These are phyloP conservation scores for Lithodes maja DNA, from an alignment of 2,888 invertebrate genomes.

Conservation along the genomic window DNA sequence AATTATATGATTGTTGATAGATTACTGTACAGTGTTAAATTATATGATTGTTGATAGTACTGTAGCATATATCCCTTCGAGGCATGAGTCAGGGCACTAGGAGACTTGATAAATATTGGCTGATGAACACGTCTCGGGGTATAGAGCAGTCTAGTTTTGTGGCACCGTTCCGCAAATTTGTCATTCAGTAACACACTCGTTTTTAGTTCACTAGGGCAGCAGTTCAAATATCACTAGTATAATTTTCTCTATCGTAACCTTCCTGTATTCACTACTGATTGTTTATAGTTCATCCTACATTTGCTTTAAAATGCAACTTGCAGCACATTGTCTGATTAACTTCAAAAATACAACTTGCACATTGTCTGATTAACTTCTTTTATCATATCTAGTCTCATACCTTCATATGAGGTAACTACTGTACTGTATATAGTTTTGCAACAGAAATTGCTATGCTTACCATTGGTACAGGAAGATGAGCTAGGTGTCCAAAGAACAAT, in stretches of 20 bases:
- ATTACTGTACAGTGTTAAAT: conserved; percentile 8
- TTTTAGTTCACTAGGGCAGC: conserved; percentile 39
- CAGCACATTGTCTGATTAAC: not conserved
- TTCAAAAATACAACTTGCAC: not conserved
- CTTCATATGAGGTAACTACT: not conserved
- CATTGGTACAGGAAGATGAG: not conserved
- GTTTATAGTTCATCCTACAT: not conserved
- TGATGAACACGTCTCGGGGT: conserved; percentile 62
- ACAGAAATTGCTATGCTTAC: not conserved
- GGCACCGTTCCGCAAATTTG: conserved; percentile 27
- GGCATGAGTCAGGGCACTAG: conserved; percentile 60
- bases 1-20: conserved; percentile 61
- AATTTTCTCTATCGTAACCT: conserved; percentile 39
- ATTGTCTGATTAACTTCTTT: not conserved
- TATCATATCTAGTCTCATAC: not conserved
- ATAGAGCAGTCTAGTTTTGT: conserved; percentile 46
- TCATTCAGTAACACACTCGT: not conserved
- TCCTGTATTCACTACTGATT: conserved; percentile 38
- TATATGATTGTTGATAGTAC: not conserved
- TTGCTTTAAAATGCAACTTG: not conserved
- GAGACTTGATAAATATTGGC: conserved; percentile 53
- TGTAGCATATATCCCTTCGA: conserved; percentile 42
- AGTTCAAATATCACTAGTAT: conserved; percentile 40
- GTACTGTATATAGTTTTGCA: not conserved
- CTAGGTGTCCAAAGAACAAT: not conserved